A percentile compares a stretch with the other conserved stretches of the same genome.
Conservation (phyloP, 2,797 vertebrate species). For the Pseudomugil tenellus region DNA sequence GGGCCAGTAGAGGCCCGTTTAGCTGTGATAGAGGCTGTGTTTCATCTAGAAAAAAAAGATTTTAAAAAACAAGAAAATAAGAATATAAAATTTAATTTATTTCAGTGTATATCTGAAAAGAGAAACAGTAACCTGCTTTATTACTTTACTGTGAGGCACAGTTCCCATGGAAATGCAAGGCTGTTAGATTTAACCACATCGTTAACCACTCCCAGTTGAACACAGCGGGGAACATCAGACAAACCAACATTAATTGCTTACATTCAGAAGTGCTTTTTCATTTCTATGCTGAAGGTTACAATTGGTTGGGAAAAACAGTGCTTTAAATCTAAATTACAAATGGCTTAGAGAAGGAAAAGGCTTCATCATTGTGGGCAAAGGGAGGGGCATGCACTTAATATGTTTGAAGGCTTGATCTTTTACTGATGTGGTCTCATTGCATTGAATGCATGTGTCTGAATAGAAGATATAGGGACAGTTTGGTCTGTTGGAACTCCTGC, state of each 20-base stretch:
- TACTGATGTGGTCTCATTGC: slow-evolving; percentile 59
- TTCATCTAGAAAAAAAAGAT: slow-evolving; percentile 73
- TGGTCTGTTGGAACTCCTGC: slow-evolving; percentile 29
- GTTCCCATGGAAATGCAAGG: slow-evolving; percentile 10
- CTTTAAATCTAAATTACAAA: slow-evolving; percentile 53
- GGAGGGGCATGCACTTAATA: slow-evolving; percentile 3
- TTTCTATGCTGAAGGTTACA: slow-evolving; percentile 29
- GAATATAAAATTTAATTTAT: neutral
- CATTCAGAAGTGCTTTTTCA: slow-evolving; percentile 40
- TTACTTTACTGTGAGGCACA: slow-evolving; percentile 2
- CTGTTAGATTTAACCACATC: slow-evolving; percentile 39
- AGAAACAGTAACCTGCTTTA: neutral
- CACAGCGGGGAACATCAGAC: slow-evolving; percentile 47
- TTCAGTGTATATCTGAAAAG: slow-evolving; percentile 4
- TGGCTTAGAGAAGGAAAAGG: slow-evolving; percentile 16
- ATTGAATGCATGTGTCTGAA: slow-evolving; percentile 49
- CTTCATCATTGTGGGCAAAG: slow-evolving; percentile 14
- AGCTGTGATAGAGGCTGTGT: slow-evolving; percentile 63
- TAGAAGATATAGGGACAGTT: slow-evolving; percentile 39
- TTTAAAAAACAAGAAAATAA: slow-evolving; percentile 2
- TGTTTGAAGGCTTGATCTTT: slow-evolving; percentile 25
- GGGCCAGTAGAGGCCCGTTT: slow-evolving; percentile 69
- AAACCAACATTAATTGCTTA: slow-evolving; percentile 38
- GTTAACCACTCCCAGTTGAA: slow-evolving; percentile 35
- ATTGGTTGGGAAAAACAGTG: slow-evolving; percentile 19